A percentile compares a stretch with the other conserved stretches of the same genome.
Conservation (phyloP, 2,797 vertebrate species). For the Peromyscus eremicus region DNA sequence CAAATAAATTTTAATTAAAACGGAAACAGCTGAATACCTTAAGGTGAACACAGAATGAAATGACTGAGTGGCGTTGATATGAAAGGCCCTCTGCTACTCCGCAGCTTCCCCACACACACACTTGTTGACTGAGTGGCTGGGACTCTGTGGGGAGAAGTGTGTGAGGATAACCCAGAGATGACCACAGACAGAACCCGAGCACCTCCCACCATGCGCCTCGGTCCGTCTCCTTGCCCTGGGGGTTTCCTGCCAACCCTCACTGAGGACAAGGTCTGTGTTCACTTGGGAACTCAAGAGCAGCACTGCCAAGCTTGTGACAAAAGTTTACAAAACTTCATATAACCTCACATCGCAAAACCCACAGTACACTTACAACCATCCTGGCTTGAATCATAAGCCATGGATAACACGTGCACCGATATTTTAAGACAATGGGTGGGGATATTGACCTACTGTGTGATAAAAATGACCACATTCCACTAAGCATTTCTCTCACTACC, state of each 20-base stretch:
- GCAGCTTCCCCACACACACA: neutral
- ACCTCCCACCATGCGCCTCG: neutral
- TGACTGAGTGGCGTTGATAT: too few relatives aligned
- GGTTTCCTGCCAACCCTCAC: neutral
- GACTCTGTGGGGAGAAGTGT: neutral
- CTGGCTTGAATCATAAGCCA: neutral
- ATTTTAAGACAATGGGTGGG: neutral
- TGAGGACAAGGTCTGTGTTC: neutral
- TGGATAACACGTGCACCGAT: neutral
- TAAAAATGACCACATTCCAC: slow-evolving; percentile 50
- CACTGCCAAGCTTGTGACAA: neutral
- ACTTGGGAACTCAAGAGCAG: neutral
- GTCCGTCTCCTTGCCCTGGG: neutral
- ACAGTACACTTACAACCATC: neutral
- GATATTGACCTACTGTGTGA: neutral
- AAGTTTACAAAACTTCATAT: neutral
- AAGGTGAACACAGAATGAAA: slow-evolving; percentile 25
- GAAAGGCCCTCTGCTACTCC: neutral
- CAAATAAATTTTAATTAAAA: slow-evolving; percentile 62
- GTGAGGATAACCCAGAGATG: neutral
- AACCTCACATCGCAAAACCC: neutral
- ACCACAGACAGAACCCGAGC: neutral
- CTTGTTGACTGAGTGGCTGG: neutral
- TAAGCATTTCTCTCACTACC: neutral
- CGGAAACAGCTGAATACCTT: slow-evolving; percentile 32